Evolutionary conservation across 1,140 invertebrate genomes (phyloP).

Genomic region (Pogonomyrmex californicus): DNA sequence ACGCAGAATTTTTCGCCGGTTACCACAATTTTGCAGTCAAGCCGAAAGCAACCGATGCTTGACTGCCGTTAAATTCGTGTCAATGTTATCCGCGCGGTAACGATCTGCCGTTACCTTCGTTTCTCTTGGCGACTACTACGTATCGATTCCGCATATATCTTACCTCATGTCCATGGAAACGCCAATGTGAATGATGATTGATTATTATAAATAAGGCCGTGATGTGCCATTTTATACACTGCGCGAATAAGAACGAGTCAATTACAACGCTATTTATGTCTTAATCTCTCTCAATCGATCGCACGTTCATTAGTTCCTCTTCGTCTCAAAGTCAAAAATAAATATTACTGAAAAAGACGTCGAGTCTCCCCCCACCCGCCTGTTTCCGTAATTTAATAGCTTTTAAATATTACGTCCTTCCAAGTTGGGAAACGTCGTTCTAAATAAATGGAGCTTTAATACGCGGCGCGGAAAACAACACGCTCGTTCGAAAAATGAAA

Average conservation of each 20-base stretch:
- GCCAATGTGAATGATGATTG: neutral
- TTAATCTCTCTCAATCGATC: neutral
- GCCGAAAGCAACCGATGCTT: slow-evolving; percentile 42
- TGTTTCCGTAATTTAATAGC: neutral
- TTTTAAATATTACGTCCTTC: neutral
- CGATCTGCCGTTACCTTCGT: slow-evolving; percentile 36
- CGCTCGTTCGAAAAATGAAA: slow-evolving; percentile 53
- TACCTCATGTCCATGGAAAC: slow-evolving; percentile 7
- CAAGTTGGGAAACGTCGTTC: neutral
- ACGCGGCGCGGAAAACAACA: neutral
- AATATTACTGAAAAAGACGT: neutral
- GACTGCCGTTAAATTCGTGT: slow-evolving; percentile 63
- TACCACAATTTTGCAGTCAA: neutral
- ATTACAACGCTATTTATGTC: neutral
- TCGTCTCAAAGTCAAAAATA: neutral
- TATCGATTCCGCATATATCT: slow-evolving; percentile 37
- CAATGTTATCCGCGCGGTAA: slow-evolving; percentile 61
- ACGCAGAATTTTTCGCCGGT: slow-evolving; percentile 44
- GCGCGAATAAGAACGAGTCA: neutral
- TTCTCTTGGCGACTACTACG: slow-evolving; percentile 24
- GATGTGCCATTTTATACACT: neutral
- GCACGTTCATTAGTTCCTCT: neutral
- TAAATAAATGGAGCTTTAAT: neutral
- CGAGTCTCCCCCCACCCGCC: neutral
- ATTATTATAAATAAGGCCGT: slow-evolving; percentile 15